Conservation (phyloP, 2,888 invertebrate genomes). For the Craniophora ligustri region DNA sequence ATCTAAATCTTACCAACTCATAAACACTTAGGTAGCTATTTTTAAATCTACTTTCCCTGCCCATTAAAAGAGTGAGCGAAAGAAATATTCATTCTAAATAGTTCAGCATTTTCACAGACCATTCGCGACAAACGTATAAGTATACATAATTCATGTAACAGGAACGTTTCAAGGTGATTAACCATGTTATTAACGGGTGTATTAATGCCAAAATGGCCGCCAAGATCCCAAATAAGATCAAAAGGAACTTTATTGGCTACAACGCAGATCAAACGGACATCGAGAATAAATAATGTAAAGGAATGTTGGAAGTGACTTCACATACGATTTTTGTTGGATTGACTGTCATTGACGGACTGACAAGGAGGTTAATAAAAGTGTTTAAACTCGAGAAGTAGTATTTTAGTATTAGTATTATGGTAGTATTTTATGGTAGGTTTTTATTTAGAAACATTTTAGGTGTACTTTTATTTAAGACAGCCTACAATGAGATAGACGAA, state of each 20-base stretch:
- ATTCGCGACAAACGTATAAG: slow-evolving; percentile 41
- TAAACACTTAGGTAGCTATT: slow-evolving; percentile 5
- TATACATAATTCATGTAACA: slow-evolving; percentile 53
- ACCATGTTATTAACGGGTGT: slow-evolving; percentile 50
- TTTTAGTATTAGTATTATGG: too few relatives aligned
- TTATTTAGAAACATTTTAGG: too few relatives aligned
- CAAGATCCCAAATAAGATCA: slow-evolving; percentile 39
- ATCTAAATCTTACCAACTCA: slow-evolving; percentile 7
- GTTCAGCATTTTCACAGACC: slow-evolving; percentile 43
- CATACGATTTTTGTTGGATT: slow-evolving; percentile 20
- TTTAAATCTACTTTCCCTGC: slow-evolving; percentile 16
- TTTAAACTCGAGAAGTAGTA: too few relatives aligned
- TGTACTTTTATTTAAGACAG: too few relatives aligned
- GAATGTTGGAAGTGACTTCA: slow-evolving; percentile 12
- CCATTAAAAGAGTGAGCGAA: slow-evolving; percentile 21
- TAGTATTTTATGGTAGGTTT: too few relatives aligned
- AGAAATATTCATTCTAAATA: slow-evolving; percentile 42
- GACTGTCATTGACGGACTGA: slow-evolving; percentile 11
- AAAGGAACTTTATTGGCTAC: slow-evolving; percentile 34
- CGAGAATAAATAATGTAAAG: slow-evolving; percentile 34
- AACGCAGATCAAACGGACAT: slow-evolving; percentile 42
- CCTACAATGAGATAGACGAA: too few relatives aligned
- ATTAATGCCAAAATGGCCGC: slow-evolving; percentile 43
- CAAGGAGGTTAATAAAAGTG: background rate
- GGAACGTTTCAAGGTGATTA: slow-evolving; percentile 46